These are phyloP conservation scores for Epizoanthus ramosus DNA, from an alignment of 92 coral and sea anemone genomes.

Conservation along the genomic window DNA sequence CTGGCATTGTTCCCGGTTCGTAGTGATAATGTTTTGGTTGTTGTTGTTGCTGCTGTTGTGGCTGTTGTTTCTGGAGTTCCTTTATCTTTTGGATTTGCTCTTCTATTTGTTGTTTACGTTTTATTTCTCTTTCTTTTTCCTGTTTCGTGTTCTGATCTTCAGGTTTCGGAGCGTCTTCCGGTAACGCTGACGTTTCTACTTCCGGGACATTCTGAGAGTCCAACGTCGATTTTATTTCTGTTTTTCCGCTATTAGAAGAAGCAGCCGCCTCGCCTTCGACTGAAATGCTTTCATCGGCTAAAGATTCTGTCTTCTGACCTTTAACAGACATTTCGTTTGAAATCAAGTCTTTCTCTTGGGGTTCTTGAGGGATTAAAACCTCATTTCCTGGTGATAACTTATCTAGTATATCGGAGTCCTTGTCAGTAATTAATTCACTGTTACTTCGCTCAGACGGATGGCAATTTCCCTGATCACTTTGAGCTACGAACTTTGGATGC, in stretches of 20 bases:
- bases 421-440: slow-evolving; percentile 21
- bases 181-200: neutral
- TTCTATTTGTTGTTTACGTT: slow-evolving; percentile 61
- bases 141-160: slow-evolving; percentile 24
- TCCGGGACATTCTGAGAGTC: neutral
- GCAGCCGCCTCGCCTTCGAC: neutral
- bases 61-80: slow-evolving; percentile 73
- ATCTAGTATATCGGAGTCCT: neutral
- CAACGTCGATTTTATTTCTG: neutral
- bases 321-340: neutral
- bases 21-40: slow-evolving; percentile 51
- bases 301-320: neutral
- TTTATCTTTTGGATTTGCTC: slow-evolving; percentile 77
- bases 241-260: neutral
- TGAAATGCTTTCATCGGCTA: neutral
- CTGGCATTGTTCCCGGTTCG: slow-evolving; percentile 65
- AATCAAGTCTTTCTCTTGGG: no score
- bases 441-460: neutral
- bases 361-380: neutral
- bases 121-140: slow-evolving; percentile 51
- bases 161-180: neutral
- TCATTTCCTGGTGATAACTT: neutral
- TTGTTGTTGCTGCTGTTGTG: slow-evolving; percentile 41
- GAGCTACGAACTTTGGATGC: neutral
- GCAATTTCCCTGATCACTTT: neutral